Conservation (phyloP, 2,888 invertebrate species). For the Cinara cedri region DNA sequence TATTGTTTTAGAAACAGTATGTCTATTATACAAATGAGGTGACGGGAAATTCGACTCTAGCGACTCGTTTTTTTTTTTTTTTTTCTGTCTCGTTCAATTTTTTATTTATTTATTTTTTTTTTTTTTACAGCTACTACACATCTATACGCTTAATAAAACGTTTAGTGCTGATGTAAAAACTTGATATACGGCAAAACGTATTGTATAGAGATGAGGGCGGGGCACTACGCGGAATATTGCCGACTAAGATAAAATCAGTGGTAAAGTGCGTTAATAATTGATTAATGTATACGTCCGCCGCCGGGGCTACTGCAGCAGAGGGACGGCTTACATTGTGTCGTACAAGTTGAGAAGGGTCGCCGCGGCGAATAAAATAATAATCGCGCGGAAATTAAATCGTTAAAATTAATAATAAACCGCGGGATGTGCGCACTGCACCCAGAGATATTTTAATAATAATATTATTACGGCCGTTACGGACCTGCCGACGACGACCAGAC, state of each 20-base stretch:
- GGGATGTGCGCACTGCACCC: too few species aligned
- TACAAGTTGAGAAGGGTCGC: neutral
- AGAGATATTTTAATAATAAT: neutral
- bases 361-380: slow-evolving; percentile 13
- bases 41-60: too few species aligned
- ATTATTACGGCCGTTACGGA: neutral
- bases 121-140: neutral
- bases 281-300: neutral
- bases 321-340: slow-evolving; percentile 5
- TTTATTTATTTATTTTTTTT: neutral
- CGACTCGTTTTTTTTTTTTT: too few species aligned
- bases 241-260: neutral
- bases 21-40: too few species aligned
- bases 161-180: neutral
- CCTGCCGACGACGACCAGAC: too few species aligned
- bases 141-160: neutral
- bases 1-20: too few species aligned
- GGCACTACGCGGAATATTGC: neutral
- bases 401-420: slow-evolving; percentile 1
- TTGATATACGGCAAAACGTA: neutral
- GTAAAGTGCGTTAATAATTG: slow-evolving; percentile 26
- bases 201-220: too few species aligned
- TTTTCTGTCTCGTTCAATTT: too few species aligned
- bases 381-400: neutral
- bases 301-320: neutral